Evolutionary conservation across 2,797 vertebrate genomes (phyloP).

Genomic region (Champsocephalus gunnari): DNA sequence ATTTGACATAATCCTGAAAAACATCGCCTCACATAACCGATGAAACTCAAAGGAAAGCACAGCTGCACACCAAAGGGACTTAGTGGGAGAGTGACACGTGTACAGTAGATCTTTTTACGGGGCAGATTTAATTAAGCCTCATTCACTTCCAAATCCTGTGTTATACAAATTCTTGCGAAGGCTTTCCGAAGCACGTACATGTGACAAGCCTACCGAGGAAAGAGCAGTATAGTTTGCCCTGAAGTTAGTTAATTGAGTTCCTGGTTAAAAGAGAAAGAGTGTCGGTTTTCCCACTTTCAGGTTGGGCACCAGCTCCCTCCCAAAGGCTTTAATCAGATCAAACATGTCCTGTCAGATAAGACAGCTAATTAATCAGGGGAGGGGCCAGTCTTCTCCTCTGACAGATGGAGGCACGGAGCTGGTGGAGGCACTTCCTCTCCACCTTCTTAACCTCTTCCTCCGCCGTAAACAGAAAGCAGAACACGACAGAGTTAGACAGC

Average conservation of each 20-base stretch:
- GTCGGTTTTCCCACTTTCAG: conserved; percentile 41
- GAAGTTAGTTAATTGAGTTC: conserved; percentile 63
- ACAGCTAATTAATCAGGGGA: conserved; percentile 80
- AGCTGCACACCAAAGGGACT: conserved; percentile 66
- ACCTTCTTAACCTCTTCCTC: conserved; percentile 62
- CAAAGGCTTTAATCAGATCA: conserved; percentile 80
- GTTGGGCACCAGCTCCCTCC: conserved; percentile 44
- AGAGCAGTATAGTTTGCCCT: conserved; percentile 39
- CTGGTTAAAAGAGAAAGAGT: conserved; percentile 45
- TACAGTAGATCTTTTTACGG: conserved; percentile 61
- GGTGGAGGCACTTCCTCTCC: conserved; percentile 69
- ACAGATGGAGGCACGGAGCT: conserved; percentile 63
- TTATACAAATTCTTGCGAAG: conserved; percentile 59
- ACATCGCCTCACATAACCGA: conserved; percentile 56
- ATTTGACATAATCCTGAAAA: conserved; percentile 77
- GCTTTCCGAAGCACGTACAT: conserved; percentile 38
- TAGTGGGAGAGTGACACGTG: conserved; percentile 67
- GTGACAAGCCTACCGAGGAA: conserved; percentile 49
- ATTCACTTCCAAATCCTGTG: conserved; percentile 68
- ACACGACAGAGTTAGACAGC: conserved; percentile 45
- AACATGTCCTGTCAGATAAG: conserved; percentile 81
- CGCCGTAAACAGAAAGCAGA: conserved; percentile 57
- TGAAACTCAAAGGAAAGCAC: conserved; percentile 61
- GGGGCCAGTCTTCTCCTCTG: conserved; percentile 65
- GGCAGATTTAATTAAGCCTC: conserved; percentile 78